Evolutionary conservation across 2,888 invertebrate genomes (phyloP), one percentile per base, ranked within the genome.

Genomic region (Amblyjoppa proteus): DNA sequence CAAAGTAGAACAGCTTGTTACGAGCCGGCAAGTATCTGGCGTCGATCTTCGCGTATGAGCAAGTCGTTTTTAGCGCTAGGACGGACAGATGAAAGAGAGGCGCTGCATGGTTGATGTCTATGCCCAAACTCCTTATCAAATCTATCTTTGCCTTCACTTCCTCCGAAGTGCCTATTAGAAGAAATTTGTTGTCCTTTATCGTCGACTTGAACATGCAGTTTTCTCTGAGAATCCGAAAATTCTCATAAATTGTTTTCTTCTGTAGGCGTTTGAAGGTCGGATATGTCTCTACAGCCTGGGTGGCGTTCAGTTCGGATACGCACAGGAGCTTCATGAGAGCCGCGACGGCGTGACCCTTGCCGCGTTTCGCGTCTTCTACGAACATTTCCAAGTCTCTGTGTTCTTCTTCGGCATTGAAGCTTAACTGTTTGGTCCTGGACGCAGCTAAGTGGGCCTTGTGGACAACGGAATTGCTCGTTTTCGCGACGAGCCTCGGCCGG

Each of bases 101-200:
- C 4, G 84, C 82, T 2, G 68, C 78, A n/a, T 85, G 69, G 51
- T 87, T 87, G 0, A 88, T 79, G 13, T 88, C 83, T 0, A 88
- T 25, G 11, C 85, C 83, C 0, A 88, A 61, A 0, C 74, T 16
- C 11, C 84, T 3, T 4, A 88, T 20, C 0, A 75, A 7, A 0
- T 11, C 2, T 3, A 89, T 74, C 68, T 89, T 89, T 2, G 38
- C 7, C 16, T 56, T 38, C 28, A 89, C n/a, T 25, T 84, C 74
- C 0, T 45, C 20, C 0, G 68, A 64, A 2, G n/a, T 31, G n/a
- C 84, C 66, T 5, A 86, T 71, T 0, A 89, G 70, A 4, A 88
- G 69, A 64, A 76, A 85, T 31, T 84, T 69, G 79, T 89, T 83
- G 2, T 87, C 58, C 51, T 81, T 82, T 0, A 89, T 78, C 16